A percentile compares a stretch with the other conserved stretches of the same genome.
Evolutionary conservation across 2,888 invertebrate genomes (phyloP).

Genomic region (Molorchus minor): DNA sequence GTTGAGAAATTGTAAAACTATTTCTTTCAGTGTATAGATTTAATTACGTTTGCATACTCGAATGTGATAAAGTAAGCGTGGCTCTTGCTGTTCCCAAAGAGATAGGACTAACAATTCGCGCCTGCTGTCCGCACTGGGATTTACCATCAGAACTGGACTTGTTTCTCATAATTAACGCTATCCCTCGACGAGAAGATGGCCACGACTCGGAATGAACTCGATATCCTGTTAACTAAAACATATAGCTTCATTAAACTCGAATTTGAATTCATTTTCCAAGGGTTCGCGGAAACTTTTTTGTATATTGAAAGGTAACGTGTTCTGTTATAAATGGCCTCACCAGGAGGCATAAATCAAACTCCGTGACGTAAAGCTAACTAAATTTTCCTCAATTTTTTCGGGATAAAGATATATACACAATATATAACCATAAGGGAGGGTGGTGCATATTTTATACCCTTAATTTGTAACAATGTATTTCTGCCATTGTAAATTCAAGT

Average conservation of each 20-base stretch:
- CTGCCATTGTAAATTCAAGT: too few species aligned
- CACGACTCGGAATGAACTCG: slow-evolving; percentile 39
- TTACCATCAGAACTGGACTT: slow-evolving; percentile 63
- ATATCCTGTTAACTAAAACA: slow-evolving; percentile 52
- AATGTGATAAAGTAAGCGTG: slow-evolving; percentile 29
- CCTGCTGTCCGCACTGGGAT: slow-evolving; percentile 49
- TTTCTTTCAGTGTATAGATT: slow-evolving; percentile 11
- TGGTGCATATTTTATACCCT: too few species aligned
- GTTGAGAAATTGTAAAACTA: too few species aligned
- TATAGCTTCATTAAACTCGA: slow-evolving; percentile 56
- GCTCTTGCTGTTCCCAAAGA: slow-evolving; percentile 35
- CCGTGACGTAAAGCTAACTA: slow-evolving; percentile 27
- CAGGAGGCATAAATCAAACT: slow-evolving; percentile 48
- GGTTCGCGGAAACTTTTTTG: slow-evolving; percentile 50
- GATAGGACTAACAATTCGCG: slow-evolving; percentile 38
- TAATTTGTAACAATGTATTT: too few species aligned
- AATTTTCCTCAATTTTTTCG: slow-evolving; percentile 6
- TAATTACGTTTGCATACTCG: slow-evolving; percentile 45
- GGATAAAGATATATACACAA: neutral
- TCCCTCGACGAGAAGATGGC: slow-evolving; percentile 62
- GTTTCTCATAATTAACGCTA: slow-evolving; percentile 72
- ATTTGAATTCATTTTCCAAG: slow-evolving; percentile 59
- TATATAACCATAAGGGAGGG: too few species aligned
- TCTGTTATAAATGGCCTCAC: slow-evolving; percentile 48
- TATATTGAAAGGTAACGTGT: slow-evolving; percentile 47